A percentile compares a stretch with the other conserved stretches of the same genome.
Evolutionary conservation across 2,113 vertebrate species (phyloP).

Genomic region (Sinocyclocheilus anshuiensis): DNA sequence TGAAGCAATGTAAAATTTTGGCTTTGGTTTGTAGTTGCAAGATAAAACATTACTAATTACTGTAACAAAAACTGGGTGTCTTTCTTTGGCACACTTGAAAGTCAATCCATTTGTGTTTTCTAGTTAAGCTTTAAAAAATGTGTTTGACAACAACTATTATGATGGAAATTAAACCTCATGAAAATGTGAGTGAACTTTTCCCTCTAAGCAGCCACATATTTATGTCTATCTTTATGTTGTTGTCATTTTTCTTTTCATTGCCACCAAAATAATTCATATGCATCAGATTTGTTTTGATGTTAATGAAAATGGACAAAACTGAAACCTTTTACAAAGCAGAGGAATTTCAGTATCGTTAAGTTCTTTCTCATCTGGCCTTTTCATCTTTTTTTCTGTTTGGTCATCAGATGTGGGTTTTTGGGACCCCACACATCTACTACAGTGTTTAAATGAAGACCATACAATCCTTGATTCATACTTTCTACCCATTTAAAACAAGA

Average conservation of each 20-base stretch:
- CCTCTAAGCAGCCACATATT: constrained; percentile 12
- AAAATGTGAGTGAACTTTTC: neutral
- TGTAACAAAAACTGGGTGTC: constrained; percentile 4
- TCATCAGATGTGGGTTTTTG: neutral
- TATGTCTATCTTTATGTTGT: constrained; percentile 1
- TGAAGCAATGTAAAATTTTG: neutral
- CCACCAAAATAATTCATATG: neutral
- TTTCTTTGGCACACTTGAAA: constrained; percentile 13
- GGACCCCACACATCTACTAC: constrained; percentile 40
- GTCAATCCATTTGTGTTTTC: neutral
- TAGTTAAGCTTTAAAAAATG: neutral
- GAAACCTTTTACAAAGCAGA: neutral
- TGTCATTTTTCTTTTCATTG: neutral
- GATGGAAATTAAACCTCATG: neutral
- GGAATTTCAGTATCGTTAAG: neutral
- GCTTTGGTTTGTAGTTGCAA: neutral
- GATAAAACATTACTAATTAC: constrained; percentile 27
- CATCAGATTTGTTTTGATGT: constrained; percentile 6
- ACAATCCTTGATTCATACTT: constrained; percentile 13
- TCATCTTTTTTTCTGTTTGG: constrained; percentile 11
- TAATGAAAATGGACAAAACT: neutral
- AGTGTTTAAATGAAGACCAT: constrained; percentile 36
- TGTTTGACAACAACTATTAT: neutral
- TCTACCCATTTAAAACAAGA: constrained; percentile 24
- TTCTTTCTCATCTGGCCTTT: constrained; percentile 12